A percentile compares a stretch with the other conserved stretches of the same genome.
Conservation (phyloP, 2,888 invertebrate species). For the Andrena trimmerana region DNA sequence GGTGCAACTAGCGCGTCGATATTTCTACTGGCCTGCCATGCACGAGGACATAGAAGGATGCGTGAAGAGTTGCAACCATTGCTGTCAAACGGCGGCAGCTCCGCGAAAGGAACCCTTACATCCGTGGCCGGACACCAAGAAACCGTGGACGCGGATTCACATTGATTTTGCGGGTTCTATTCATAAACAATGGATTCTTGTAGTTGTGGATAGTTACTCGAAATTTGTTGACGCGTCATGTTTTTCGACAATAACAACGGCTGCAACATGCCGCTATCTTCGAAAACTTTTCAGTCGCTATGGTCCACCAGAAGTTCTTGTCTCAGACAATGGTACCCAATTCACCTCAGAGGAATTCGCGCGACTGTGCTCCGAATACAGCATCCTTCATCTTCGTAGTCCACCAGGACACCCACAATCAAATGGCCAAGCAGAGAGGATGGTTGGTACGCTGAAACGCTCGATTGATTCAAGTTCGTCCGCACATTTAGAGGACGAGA, state of each 20-base stretch:
- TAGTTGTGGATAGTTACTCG: neutral
- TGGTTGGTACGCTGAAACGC: no score
- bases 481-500: no score
- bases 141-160: neutral
- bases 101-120: neutral
- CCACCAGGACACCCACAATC: no score
- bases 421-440: no score
- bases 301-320: neutral
- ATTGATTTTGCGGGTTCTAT: neutral
- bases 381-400: no score
- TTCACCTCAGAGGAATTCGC: neutral
- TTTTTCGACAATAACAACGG: neutral
- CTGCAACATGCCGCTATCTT: neutral
- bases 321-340: neutral
- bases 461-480: no score
- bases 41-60: neutral
- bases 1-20: neutral
- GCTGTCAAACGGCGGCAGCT: neutral
- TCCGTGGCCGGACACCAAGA: neutral
- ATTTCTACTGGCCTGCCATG: neutral
- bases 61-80: neutral
- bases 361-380: no score
- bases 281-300: neutral
- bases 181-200: neutral
- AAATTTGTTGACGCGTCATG: neutral